Percentiles rank a stretch among this genome's conserved stretches.
Evolutionary conservation across 2,888 invertebrate species (phyloP).

Genomic region (Tholera decimalis): DNA sequence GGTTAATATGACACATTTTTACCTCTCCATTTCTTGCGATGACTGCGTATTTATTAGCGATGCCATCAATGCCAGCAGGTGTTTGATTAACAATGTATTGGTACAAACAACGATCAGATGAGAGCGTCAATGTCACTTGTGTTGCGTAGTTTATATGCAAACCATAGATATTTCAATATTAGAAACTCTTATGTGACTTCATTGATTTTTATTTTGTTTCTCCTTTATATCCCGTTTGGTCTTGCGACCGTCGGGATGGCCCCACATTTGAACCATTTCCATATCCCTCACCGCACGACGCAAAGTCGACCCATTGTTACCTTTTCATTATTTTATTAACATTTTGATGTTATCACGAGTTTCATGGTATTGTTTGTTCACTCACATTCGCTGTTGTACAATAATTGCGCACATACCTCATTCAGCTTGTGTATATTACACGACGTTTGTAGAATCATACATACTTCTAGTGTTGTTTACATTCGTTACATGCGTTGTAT

Average conservation of each 20-base stretch:
- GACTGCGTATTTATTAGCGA: conserved; percentile 70
- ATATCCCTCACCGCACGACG: conserved; percentile 80
- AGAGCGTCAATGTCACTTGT: conserved; percentile 73
- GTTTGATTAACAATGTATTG: conserved; percentile 75
- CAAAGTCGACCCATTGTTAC: conserved; percentile 89
- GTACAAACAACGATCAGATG: conserved; percentile 71
- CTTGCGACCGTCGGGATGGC: conserved; percentile 37
- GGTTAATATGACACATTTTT: conserved; percentile 64
- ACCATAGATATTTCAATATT: conserved; percentile 63
- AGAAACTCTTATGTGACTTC: conserved; percentile 51
- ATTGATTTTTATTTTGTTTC: conserved; percentile 39
- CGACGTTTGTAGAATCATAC: conserved; percentile 62
- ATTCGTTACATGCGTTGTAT: conserved; percentile 67
- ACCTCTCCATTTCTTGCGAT: conserved; percentile 70
- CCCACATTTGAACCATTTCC: conserved; percentile 65
- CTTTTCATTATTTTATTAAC: conserved; percentile 73
- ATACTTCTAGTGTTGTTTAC: conserved; percentile 66
- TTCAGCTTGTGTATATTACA: conserved; percentile 66
- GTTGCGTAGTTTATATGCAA: conserved; percentile 68
- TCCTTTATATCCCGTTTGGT: conserved; percentile 35
- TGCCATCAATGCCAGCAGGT: conserved; percentile 75
- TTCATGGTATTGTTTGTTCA: conserved; percentile 64
- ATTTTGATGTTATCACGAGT: conserved; percentile 65
- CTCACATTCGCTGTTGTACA: conserved; percentile 67
- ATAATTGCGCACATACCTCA: conserved; percentile 69